phyloP scores from a whole-genome alignment of 1,140 invertebrate species.

The Meloidogyne chitwoodi region DNA sequence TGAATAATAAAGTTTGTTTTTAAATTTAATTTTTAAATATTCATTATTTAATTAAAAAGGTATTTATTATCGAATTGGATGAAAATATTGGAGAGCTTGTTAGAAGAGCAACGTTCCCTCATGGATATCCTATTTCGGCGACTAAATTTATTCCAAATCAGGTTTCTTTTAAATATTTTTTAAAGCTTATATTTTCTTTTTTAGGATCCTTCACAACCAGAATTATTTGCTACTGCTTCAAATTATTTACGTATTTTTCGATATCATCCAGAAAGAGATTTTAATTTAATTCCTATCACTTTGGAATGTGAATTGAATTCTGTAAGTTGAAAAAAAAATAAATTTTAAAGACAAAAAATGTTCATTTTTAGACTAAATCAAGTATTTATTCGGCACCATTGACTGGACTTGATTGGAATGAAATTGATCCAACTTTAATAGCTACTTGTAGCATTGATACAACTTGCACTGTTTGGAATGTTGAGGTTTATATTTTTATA shows the following conservation, averaged over 20 bases:
- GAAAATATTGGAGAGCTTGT: conserved; percentile 82
- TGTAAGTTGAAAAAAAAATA: conserved; percentile 17
- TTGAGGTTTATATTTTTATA: conserved; percentile 72
- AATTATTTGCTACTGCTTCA: conserved; percentile 41
- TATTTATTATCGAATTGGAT: conserved; percentile 68
- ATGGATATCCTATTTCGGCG: conserved; percentile 83
- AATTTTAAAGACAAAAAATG: conserved; percentile 7
- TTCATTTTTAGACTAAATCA: conserved; percentile 76
- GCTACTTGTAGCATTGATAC: conserved; percentile 99
- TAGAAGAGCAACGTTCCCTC: conserved; percentile 98
- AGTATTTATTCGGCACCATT: conserved; percentile 98
- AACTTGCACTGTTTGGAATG: conserved; percentile 97
- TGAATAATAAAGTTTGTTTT: conserved; percentile 30
- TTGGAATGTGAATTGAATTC: conserved; percentile 27
- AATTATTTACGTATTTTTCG: conserved; percentile 43
- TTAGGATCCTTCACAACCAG: conserved; percentile 20
- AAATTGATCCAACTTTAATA: conserved; percentile 94
- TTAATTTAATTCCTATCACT: conserved; percentile 8
- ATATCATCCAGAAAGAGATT: conserved; percentile 24
- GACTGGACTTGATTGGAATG: conserved; percentile 99
- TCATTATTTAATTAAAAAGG: conserved; percentile 23
- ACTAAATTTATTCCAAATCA: conserved; percentile 29
- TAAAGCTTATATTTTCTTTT: background rate
- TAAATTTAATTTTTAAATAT: background rate
- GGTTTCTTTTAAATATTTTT: background rate